A percentile compares a stretch with the other conserved stretches of the same genome.
These are phyloP conservation scores for Ciconia maguari DNA, from an alignment of 2,113 vertebrate species.

Conservation along the genomic window DNA sequence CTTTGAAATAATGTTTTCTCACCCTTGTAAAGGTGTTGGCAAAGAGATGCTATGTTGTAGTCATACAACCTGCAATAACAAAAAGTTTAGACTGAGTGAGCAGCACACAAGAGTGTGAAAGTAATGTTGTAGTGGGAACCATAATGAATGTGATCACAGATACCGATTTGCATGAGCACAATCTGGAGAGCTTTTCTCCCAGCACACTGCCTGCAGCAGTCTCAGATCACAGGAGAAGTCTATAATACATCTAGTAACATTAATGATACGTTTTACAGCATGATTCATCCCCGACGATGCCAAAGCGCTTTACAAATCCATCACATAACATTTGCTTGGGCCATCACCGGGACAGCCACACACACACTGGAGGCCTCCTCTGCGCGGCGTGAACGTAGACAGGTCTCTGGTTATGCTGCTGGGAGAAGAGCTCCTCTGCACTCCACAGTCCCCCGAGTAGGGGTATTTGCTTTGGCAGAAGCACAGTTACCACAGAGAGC, in stretches of 20 bases:
- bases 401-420: neutral
- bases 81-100: conserved; percentile 58
- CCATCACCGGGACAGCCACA: neutral
- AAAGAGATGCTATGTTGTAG: conserved; percentile 45
- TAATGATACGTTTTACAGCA: neutral
- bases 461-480: neutral
- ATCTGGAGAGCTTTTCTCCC: conserved; percentile 55
- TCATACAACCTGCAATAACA: conserved; percentile 49
- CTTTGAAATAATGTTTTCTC: conserved; percentile 22
- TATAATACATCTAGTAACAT: neutral
- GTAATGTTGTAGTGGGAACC: conserved; percentile 56
- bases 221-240: conserved; percentile 21
- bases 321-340: neutral
- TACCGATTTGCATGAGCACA: conserved; percentile 61
- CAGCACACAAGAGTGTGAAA: conserved; percentile 53
- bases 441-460: fast-evolving
- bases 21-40: conserved; percentile 38
- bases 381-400: fast-evolving
- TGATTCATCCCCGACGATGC: neutral
- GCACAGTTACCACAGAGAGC: neutral
- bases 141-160: conserved; percentile 58
- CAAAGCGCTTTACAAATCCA: neutral
- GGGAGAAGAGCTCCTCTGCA: neutral
- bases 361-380: fast-evolving
- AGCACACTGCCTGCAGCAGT: conserved; percentile 39